Conservation (phyloP, 2,797 vertebrate genomes). For the Cryptoprocta ferox region DNA sequence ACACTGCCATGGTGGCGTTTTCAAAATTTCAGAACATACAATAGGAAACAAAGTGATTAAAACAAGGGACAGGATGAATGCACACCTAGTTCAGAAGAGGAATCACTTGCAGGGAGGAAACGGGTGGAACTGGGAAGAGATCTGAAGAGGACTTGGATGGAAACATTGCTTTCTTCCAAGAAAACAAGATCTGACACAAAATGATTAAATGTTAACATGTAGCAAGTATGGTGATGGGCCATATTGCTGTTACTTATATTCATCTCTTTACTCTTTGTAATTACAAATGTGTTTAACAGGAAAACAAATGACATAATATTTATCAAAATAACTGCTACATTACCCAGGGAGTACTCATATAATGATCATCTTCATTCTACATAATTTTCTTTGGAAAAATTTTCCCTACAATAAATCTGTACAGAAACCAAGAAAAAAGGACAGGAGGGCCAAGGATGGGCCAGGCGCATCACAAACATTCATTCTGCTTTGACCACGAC, state of each 20-base stretch:
- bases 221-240: background rate
- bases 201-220: background rate
- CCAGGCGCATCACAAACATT: background rate
- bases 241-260: background rate
- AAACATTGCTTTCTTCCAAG: background rate
- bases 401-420: background rate
- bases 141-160: background rate
- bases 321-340: background rate
- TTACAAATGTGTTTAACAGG: slow-evolving; percentile 34
- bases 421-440: background rate
- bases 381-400: slow-evolving; percentile 6
- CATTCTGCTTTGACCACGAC: background rate
- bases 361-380: background rate
- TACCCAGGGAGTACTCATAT: background rate
- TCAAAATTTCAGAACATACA: background rate
- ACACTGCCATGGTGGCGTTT: background rate
- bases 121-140: background rate
- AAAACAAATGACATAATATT: background rate
- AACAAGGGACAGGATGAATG: background rate
- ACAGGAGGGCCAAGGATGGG: too few relatives aligned
- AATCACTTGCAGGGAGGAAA: background rate
- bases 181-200: background rate
- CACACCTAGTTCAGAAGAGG: background rate
- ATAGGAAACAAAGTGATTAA: background rate
- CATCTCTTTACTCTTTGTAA: background rate